Base-by-base conservation (phyloP, 2,113 vertebrate species). In the Sciurus niger region DNA sequence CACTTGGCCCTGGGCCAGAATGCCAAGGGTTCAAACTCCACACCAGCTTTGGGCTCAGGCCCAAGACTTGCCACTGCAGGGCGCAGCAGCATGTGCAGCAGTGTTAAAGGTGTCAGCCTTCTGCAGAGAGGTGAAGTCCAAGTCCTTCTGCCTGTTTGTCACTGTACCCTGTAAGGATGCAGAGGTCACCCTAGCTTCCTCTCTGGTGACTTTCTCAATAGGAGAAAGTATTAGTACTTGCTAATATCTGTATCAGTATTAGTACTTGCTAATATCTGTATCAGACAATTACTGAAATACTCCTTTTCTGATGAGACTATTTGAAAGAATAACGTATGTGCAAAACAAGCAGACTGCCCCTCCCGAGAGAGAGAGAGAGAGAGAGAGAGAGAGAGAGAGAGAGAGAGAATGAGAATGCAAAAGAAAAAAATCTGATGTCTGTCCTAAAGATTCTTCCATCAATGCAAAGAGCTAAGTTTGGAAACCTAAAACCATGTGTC, bases 401-500 rank as follows among this genome's bases (percentile, higher is more conserved):
- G 48, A 48, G 37, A 73, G 40, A 46, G 32, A 51, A 12, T 28
- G 53, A n/a, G 16, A 51, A 24, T 25, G n/a, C n/a, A 70, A 48
- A 24, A 43, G 43, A 76, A 68, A 40, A 91, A 93, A 94, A 24
- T n/a, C 78, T 88, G 84, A 89, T 88, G 89, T 97, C 87, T 97
- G 80, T 94, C 90, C 90, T 96, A 94, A 95, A 97, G 96, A 97
- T 93, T 96, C 86, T 96, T 97, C 89, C 70, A 86, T 96, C 95
- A 94, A 96, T 97, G 97, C 97, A 97, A 97, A 97, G 74, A 96
- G 96, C 98, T 98, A 98, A 97, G 98, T 97, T 97, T 98, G 96
- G 98, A 98, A 98, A 96, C 90, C 94, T 95, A 93, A 97, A 98
- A 97, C 92, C 96, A 97, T 96, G 95, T 97, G 97, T 98, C 95